Conservation (phyloP, 2,888 invertebrate species). For the Prenolepis imparis region DNA sequence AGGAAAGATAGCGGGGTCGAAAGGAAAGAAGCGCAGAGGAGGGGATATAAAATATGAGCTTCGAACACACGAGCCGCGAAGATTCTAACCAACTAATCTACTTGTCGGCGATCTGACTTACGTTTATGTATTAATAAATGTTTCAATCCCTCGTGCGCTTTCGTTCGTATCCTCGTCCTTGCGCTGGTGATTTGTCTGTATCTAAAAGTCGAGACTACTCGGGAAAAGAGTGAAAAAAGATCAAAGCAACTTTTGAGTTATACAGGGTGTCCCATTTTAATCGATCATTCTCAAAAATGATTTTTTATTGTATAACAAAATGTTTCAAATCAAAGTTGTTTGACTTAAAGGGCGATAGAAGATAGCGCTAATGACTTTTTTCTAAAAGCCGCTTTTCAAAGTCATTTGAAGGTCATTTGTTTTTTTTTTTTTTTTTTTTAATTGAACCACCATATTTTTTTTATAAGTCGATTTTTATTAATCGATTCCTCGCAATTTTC, state of each 20-base stretch:
- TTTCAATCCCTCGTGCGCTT: constrained; percentile 1
- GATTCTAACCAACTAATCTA: constrained; percentile 23
- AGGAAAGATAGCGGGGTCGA: constrained; percentile 48
- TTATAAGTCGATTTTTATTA: too few relatives aligned
- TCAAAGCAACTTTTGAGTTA: constrained; percentile 3
- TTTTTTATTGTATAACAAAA: too few relatives aligned
- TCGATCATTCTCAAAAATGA: too few relatives aligned
- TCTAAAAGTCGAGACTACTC: not conserved
- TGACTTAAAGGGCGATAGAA: too few relatives aligned
- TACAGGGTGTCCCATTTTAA: too few relatives aligned
- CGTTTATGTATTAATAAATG: constrained; percentile 25
- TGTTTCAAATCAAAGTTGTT: too few relatives aligned
- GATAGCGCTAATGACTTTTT: too few relatives aligned
- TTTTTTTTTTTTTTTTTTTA: too few relatives aligned
- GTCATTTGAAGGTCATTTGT: too few relatives aligned
- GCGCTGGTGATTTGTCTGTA: not conserved
- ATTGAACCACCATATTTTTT: too few relatives aligned
- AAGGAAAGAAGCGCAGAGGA: not conserved
- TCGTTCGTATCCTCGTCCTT: not conserved
- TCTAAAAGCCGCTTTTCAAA: too few relatives aligned
- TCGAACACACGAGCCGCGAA: not conserved
- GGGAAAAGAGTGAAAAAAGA: not conserved
- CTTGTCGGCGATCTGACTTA: constrained; percentile 14
- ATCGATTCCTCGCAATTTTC: too few relatives aligned
- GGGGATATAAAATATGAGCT: constrained; percentile 28